Evolutionary conservation across 2,797 vertebrate species (phyloP), one percentile per base, ranked within the genome.

Genomic region (Takifugu rubripes): DNA sequence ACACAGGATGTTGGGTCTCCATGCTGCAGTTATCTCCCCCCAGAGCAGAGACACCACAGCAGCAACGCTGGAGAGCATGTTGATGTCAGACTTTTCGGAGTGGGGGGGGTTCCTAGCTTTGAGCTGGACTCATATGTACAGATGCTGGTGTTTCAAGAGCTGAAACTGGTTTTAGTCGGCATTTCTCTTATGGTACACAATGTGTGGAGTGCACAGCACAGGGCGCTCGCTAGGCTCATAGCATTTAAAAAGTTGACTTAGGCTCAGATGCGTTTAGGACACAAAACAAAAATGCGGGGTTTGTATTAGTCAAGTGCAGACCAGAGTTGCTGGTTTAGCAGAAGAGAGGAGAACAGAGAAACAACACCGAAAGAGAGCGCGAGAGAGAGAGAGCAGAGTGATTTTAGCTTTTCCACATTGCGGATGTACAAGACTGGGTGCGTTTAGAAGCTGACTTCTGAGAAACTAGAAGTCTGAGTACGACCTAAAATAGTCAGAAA

Each of bases 101-200:
- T 49, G 66, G 75, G 66, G 45, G 60, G 74, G 64, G 61, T 63
- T 68, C 80, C 68, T 73, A 69, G 81, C 70, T 79, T 66, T 64
- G 77, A 85, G 81, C 81, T 79, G 78, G 94, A 94, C 92, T 93
- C 86, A 87, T 96, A 96, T 96, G 93, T 97, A 96, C 95, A 97
- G 92, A 95, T 97, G 95, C 94, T 95, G 94, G 93, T 96, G 92
- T 93, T 93, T 92, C 90, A 83, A 88, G 82, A 90, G 86, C 84
- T 81, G 76, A 80, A 70, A 84, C 72, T 71, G 75, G 56, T 82
- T 82, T 75, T 54, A 66, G 73, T 85, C 79, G 72, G 75, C 66
- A 61, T 86, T 81, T 79, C 77, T 87, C 64, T 72, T 64, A 79
- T 77, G 74, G 80, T 69, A 85, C 83, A 85, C 85, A 67, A 83